Evolutionary conservation across 2,113 vertebrate species (phyloP).

Genomic region (Pitta sordida): DNA sequence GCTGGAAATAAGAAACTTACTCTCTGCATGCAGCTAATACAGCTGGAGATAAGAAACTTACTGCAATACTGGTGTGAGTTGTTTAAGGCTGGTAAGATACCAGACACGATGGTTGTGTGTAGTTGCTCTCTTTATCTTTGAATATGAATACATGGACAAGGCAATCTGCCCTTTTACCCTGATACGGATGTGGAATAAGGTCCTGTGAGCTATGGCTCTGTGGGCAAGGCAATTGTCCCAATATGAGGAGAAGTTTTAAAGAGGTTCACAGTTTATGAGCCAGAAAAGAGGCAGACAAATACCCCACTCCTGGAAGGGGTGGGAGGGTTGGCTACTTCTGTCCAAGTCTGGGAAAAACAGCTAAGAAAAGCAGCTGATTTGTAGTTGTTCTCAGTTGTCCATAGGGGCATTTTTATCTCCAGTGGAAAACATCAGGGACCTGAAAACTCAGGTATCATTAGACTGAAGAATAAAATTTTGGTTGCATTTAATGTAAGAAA

Average conservation of each 20-base stretch:
- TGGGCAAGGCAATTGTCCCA: background rate
- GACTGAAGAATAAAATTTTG: background rate
- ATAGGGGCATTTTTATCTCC: background rate
- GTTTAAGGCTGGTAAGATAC: background rate
- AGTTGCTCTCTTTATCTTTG: background rate
- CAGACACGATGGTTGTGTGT: background rate
- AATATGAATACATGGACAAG: background rate
- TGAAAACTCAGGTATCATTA: background rate
- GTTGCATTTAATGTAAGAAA: background rate
- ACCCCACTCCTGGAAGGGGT: background rate
- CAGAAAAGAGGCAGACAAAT: background rate
- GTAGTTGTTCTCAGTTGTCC: background rate
- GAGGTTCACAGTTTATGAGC: background rate
- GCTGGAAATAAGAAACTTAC: background rate
- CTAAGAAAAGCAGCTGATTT: background rate
- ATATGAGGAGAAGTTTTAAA: background rate
- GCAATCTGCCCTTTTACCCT: background rate
- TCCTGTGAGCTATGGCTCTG: fast-evolving
- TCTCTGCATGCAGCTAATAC: background rate
- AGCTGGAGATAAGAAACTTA: background rate
- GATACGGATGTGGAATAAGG: background rate
- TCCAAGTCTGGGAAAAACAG: background rate
- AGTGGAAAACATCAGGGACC: background rate
- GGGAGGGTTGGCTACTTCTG: background rate
- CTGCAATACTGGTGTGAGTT: background rate